Evolutionary conservation across 2,113 vertebrate species (phyloP), one percentile per base, ranked within the genome.

Genomic region (Neodon shergylaensis): DNA sequence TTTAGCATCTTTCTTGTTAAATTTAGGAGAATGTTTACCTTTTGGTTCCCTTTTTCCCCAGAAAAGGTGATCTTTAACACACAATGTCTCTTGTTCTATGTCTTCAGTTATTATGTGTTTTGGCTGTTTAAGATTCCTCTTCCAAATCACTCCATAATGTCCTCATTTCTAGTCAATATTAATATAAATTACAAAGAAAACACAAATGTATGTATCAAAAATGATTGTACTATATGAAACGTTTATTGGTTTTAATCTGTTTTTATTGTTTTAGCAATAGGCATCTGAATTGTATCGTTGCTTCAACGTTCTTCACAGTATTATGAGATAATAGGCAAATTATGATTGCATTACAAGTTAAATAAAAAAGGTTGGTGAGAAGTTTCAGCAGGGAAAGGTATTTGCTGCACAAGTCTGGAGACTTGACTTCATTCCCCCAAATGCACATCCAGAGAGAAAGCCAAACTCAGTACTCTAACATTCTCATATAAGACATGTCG

Each of bases 61-160:
- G 65, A 82, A n/a, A 3, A 72, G 1, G 3, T 36, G 21, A 54
- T 26, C n/a, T 70, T 52, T 58, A 82, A 39, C 7, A 22, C 19
- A 72, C 1, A 36, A 3, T 3, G 54, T 82, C 17, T 73, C 65
- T 12, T 91, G n/a, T 70, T 88, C 49, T 39, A 36, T 81, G 21
- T 90, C 49, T 94, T 49, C 8, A 70, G 52, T 49, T 65, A 1
- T 93, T 54, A 77, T 74, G 44, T 1, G 1, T 82, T 94, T 61
- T 85, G n/a, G 76, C 16, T 92, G 2, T 87, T 24, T 83, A 83
- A 16, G 13, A 61, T 85, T 86, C 14, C 28, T 81, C 54, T 58
- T 52, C 11, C 24, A 88, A 92, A 92, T 49, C 22, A 95, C 72
- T 28, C 52, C 85, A 78, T 17, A 83, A 78, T 88, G 94, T 22